These are phyloP conservation scores for Gouania willdenowi DNA, from an alignment of 2,797 vertebrate species.

Conservation along the genomic window DNA sequence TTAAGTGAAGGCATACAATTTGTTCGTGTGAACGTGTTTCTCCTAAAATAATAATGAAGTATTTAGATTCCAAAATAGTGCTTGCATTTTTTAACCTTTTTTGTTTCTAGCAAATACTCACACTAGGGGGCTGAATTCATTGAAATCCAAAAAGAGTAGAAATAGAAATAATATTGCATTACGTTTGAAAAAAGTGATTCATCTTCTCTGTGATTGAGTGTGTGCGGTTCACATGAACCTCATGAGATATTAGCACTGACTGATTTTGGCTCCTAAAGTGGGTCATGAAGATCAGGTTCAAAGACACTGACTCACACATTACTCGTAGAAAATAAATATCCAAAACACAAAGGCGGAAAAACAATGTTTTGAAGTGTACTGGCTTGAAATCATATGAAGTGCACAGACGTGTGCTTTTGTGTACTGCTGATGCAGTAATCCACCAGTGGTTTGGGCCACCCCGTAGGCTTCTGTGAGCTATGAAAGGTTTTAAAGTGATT, in stretches of 20 bases:
- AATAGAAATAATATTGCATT: too few relatives aligned
- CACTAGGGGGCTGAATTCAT: too few relatives aligned
- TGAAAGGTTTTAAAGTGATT: constrained; percentile 11
- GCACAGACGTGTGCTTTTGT: constrained; percentile 9
- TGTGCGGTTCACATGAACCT: constrained; percentile 10
- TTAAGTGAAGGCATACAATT: too few relatives aligned
- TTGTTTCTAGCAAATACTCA: too few relatives aligned
- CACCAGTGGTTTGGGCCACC: constrained; percentile 8
- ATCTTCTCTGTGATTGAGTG: too few relatives aligned
- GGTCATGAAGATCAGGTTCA: constrained; percentile 39
- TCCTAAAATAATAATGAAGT: too few relatives aligned
- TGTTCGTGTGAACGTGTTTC: too few relatives aligned
- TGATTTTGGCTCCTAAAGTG: constrained; percentile 37
- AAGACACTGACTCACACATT: constrained; percentile 33
- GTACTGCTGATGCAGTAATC: constrained; percentile 7
- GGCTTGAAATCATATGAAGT: constrained; percentile 18
- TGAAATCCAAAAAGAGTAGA: too few relatives aligned
- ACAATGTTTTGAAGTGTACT: constrained; percentile 16
- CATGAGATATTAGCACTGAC: constrained; percentile 22
- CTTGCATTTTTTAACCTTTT: too few relatives aligned
- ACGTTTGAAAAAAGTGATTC: too few relatives aligned
- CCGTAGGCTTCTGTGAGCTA: constrained; percentile 8
- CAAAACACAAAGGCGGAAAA: constrained; percentile 20
- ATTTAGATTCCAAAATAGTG: too few relatives aligned
- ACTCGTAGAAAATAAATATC: constrained; percentile 30